Evolutionary conservation across 1,140 invertebrate genomes (phyloP), one percentile per base, ranked within the genome.

Genomic region (Bombus balteatus): DNA sequence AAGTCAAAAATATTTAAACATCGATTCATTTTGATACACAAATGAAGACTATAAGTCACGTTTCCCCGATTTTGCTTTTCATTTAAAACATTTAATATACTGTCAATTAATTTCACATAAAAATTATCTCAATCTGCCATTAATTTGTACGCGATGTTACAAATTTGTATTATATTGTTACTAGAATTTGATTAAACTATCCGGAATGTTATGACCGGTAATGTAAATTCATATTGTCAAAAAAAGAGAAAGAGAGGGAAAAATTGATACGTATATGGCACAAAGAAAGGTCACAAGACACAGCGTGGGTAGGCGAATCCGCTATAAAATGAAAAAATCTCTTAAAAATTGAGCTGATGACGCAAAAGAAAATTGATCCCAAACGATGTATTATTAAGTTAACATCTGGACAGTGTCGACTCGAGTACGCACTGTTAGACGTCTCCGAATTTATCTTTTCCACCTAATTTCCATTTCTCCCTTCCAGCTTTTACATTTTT

Each of bases 371-470:
- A 13, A 62, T 62, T 28, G 59, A 62, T 12, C 8, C 39, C 28
- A 8, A 43, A 37, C 32, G 47, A 71, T 28, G 65, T 53, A 78
- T 84, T 84, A 84, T 70, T 79, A 84, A 79, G 62, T 78, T 73
- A 71, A n/a, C 12, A 47, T 59, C 75, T 71, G 28, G 82, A 84
- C 75, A 37, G n/a, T 34, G 43, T 39, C 39, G 12, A 6, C n/a
- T 73, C 10, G n/a, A 72, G 15, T 39, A 34, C 22, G 28, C 15
- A 9, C 13, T 6, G 25, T 9, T 34, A 43, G 62, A 28, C 47
- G 18, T 57, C 41, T 68, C 4, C n/a, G 47, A 34, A 66, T 57
- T 37, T 81, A 77, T 79, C 47, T 70, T 62, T 37, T 83, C 15
- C 62, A 62, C 43, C 3, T 0, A 59, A 25, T 53, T 53, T 73